phyloP scores from a whole-genome alignment of 2,797 vertebrate genomes.

The Sebastolobus alascanus region DNA sequence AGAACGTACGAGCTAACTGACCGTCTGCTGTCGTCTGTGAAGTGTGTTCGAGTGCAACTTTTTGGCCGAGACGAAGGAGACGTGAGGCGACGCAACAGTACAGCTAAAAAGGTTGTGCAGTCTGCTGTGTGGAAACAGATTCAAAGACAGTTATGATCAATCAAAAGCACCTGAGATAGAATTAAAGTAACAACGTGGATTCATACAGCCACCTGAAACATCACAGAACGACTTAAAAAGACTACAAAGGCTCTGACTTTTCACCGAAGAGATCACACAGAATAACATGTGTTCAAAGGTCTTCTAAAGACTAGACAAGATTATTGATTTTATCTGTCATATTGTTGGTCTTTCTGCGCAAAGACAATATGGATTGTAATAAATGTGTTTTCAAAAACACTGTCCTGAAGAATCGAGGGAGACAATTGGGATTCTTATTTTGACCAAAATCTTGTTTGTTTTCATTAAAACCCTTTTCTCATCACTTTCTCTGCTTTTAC shows the following conservation, averaged over 20 bases:
- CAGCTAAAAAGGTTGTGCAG: too few species aligned
- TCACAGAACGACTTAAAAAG: neutral
- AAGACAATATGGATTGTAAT: neutral
- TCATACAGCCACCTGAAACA: neutral
- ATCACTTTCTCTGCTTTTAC: neutral
- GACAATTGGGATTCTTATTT: neutral
- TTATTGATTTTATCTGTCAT: too few species aligned
- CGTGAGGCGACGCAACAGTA: too few species aligned
- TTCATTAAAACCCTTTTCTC: neutral
- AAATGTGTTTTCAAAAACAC: neutral
- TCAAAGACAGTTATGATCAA: neutral
- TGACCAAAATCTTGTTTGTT: neutral
- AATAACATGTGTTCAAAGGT: neutral
- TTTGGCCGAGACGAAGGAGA: too few species aligned
- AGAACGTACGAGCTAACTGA: too few species aligned
- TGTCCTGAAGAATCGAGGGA: neutral
- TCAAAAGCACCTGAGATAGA: neutral
- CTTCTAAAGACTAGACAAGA: neutral
- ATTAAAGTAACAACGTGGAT: neutral
- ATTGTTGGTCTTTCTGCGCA: neutral
- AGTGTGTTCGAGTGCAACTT: too few species aligned
- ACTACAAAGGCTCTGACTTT: too few species aligned
- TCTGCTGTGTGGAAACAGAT: neutral
- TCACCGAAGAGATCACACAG: neutral
- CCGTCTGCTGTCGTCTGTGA: too few species aligned